Evolutionary conservation across 2,113 vertebrate genomes (phyloP).

Genomic region (Macrotus californicus): DNA sequence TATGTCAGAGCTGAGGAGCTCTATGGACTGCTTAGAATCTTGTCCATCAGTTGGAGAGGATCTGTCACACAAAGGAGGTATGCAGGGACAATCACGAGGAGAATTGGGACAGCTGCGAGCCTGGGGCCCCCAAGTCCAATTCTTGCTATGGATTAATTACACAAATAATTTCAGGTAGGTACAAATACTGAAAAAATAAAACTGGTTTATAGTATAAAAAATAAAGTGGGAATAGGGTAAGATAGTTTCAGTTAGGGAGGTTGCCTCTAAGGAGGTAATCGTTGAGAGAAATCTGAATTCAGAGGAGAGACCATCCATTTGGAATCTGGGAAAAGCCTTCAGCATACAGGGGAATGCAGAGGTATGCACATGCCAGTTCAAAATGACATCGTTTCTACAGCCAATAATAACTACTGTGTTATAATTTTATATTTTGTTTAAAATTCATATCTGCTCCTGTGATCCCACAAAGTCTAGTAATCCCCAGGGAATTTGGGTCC

Average conservation of each 20-base stretch:
- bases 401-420: neutral
- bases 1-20: neutral
- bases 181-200: too few relatives aligned
- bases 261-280: neutral
- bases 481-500: neutral
- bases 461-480: neutral
- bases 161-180: neutral
- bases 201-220: neutral
- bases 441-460: neutral
- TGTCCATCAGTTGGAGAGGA: accelerated
- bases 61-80: accelerated
- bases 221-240: neutral
- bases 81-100: neutral
- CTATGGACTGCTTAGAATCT: neutral
- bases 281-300: neutral
- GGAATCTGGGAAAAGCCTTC: neutral
- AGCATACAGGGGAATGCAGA: neutral
- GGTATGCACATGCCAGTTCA: neutral
- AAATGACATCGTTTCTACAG: neutral
- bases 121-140: neutral
- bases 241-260: neutral
- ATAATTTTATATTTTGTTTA: neutral
- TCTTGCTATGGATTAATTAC: neutral
- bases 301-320: neutral
- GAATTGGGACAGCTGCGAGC: neutral